phyloP scores from a whole-genome alignment of 2,797 vertebrate species.

The Phataginus tetradactyla region DNA sequence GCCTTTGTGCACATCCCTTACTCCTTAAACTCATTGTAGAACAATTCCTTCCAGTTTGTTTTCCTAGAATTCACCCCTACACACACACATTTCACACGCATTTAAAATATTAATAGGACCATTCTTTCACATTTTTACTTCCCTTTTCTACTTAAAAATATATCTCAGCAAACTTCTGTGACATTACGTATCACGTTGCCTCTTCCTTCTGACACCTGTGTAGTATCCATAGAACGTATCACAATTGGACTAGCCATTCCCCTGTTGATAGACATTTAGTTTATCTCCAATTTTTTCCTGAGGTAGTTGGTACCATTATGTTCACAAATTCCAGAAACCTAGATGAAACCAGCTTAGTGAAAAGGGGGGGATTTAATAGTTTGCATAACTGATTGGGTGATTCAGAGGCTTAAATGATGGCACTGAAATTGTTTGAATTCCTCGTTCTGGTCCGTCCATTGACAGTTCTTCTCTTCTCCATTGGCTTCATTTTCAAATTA shows the following conservation, averaged over 20 bases:
- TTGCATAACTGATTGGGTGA: neutral
- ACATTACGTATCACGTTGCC: neutral
- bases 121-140: neutral
- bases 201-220: neutral
- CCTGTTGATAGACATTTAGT: neutral
- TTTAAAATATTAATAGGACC: neutral
- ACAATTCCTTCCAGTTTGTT: neutral
- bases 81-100: fast-evolving
- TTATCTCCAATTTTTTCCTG: neutral
- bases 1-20: neutral
- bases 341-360: neutral
- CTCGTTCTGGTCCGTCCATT: too few relatives aligned
- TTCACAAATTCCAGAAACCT: neutral
- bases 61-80: neutral
- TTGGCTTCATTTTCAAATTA: neutral
- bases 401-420: neutral
- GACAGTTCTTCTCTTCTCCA: neutral
- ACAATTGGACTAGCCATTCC: neutral
- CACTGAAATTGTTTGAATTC: neutral
- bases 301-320: neutral
- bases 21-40: neutral
- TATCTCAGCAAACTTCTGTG: neutral
- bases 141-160: neutral
- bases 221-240: neutral
- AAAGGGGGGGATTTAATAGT: neutral